A percentile compares a stretch with the other conserved stretches of the same genome.
These are phyloP conservation scores for Euglossa dilemma DNA, from an alignment of 1,140 invertebrate species.

Conservation along the genomic window DNA sequence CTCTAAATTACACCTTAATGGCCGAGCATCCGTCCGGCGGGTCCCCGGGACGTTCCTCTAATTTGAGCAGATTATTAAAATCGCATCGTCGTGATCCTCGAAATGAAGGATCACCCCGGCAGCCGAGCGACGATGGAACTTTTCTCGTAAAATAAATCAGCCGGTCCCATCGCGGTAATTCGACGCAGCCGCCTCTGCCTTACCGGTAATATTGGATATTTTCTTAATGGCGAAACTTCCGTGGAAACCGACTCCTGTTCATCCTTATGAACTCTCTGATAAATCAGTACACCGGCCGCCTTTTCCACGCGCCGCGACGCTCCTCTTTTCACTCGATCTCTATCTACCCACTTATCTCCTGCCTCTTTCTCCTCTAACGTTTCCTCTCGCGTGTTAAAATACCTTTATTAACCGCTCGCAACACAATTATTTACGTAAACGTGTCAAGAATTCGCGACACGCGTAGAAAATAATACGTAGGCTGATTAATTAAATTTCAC, in stretches of 20 bases:
- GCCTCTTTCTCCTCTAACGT: no score
- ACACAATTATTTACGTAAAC: no score
- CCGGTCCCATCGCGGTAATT: slow-evolving; percentile 61
- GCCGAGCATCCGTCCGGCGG: slow-evolving; percentile 1
- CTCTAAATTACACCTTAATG: slow-evolving; percentile 40
- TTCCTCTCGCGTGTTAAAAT: no score
- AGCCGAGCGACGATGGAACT: slow-evolving; percentile 62
- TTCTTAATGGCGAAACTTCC: slow-evolving; percentile 66
- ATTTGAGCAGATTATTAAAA: slow-evolving; percentile 69
- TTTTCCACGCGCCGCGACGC: not conserved
- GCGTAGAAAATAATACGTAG: no score
- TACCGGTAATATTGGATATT: slow-evolving; percentile 69
- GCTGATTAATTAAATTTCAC: no score
- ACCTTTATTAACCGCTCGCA: no score
- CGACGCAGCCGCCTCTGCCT: slow-evolving; percentile 59
- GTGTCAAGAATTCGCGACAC: no score
- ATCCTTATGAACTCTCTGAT: slow-evolving; percentile 60
- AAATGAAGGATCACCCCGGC: slow-evolving; percentile 54
- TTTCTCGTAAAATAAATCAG: slow-evolving; percentile 72
- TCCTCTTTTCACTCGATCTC: not conserved
- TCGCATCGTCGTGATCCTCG: slow-evolving; percentile 62
- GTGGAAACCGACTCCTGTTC: slow-evolving; percentile 49
- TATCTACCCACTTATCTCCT: not conserved
- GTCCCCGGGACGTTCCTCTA: slow-evolving; percentile 35
- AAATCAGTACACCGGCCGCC: slow-evolving; percentile 56